Evolutionary conservation across 1,140 invertebrate species (phyloP), one percentile per base, ranked within the genome.

Genomic region (Drosophila kanapiae): DNA sequence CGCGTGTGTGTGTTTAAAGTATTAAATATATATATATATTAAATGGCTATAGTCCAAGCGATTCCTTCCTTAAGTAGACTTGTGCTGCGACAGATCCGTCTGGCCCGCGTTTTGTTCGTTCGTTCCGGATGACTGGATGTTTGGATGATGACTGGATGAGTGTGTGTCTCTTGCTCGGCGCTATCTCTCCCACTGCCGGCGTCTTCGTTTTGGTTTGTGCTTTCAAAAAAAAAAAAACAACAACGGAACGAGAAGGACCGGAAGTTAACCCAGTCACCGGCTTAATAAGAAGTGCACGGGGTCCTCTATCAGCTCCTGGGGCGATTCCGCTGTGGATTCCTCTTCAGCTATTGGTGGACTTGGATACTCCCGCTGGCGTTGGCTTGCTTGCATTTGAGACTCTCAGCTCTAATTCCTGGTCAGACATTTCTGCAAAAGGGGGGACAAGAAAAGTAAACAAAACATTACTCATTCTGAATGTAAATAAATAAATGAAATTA

Each of bases 401-500:
- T 64, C 65, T 80, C 67, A 72, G 76, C 80, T 57, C 59, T 62
- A 72, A 61, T 78, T 60, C 70, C 37, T 67, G 63, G 77, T 67
- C 80, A 78, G 80, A 84, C 84, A 87, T 87, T 90, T 88, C 84
- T 87, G 68, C 10, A 57, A 82, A 31, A 23, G 23, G 1, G 23
- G 23, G 23, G 23, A 23, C 23, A 23, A 23, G 23, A 23, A 8
- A 23, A 37, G 23, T 4, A 56, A 53, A 8, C 0, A 33, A 64
- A 23, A 38, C 48, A 63, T 68, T 47, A 29, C 1, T 42, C 4
- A 38, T 10, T n/a, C 5, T 18, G 13, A 3, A 13, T 14, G 23
- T 1, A 38, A 27, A 11, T 42, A 31, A 45, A 6, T 37, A 4
- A 16, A 33, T 11, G 6, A 23, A 11, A 43, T 23, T 1, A 23